Base-by-base conservation (phyloP, 1,140 invertebrate species). In the Brachystomella parvula region DNA sequence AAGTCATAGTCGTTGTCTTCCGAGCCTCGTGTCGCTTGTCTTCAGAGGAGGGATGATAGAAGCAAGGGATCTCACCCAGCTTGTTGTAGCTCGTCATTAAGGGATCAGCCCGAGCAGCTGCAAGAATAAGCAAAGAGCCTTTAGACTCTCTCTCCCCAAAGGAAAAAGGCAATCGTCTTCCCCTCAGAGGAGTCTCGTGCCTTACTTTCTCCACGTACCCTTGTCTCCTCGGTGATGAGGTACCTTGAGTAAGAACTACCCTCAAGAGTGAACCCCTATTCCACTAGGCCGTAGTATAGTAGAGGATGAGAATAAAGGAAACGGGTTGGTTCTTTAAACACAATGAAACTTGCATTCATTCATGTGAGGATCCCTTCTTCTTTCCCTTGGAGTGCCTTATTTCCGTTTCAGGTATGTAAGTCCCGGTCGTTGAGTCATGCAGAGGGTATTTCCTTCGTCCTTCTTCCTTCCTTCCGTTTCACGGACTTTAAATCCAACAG, bases 81-180 rank as follows among this genome's bases (percentile, higher is more conserved):
- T 39, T 26, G 24, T 24, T 53, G 49, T 53, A 53, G 49, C 24
- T 53, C 49, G 49, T 53, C 49, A 53, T 53, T 24, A 53, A 53
- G 49, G 49, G 49, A 53, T 53, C 49, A 53, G 21, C 49, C 6
- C 12, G 9, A 44, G 39, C 49, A 15, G 49, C 49, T 15, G 24
- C 15, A 53, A 9, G 21, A 53, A 26, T 9, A 44, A 9, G 9
- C 39, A 44, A 44, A n/a, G 39, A n/a, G 9, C 39, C 39, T 12
- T 9, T n/a, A 12, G 39, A 9, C 39, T n/a, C 24, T 53, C 9
- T 39, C 35, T 39, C 24, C 24, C 49, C 12, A 53, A 44, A 44
- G 39, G n/a, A 44, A 44, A 44, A 44, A 44, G 39, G 39, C 39
- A 9, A 44, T 44, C 39, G 9, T 44, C 9, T 44, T 44, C 39